These are phyloP conservation scores for Strix uralensis DNA, from an alignment of 2,113 vertebrate species.

Conservation along the genomic window DNA sequence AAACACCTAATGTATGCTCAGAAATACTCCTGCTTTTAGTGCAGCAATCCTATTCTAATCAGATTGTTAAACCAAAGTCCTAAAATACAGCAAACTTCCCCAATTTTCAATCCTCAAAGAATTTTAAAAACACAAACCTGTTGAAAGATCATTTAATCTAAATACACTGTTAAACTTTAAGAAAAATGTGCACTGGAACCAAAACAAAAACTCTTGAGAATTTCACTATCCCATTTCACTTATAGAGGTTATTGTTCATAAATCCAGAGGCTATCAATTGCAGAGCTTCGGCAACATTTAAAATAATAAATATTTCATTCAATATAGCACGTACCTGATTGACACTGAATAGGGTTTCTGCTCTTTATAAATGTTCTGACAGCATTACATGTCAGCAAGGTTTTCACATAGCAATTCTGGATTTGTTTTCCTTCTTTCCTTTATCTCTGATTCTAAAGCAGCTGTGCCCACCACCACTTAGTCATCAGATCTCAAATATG, in stretches of 20 bases:
- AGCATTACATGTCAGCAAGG: slow-evolving; percentile 47
- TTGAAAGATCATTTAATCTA: slow-evolving; percentile 19
- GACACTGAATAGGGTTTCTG: slow-evolving; percentile 42
- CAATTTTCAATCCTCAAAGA: not conserved
- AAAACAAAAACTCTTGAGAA: not conserved
- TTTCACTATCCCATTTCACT: not conserved
- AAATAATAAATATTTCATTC: slow-evolving; percentile 39
- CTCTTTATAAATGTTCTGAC: slow-evolving; percentile 47
- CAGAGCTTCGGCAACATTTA: slow-evolving; percentile 33
- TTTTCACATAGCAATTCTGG: slow-evolving; percentile 49
- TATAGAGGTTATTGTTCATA: slow-evolving; percentile 5
- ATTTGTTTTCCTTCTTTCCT: slow-evolving; percentile 55
- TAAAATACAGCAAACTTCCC: not conserved
- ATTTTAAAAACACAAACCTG: not conserved
- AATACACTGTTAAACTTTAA: not conserved
- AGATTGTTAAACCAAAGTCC: not conserved
- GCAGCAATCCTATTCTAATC: not conserved
- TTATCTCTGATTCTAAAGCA: slow-evolving; percentile 56
- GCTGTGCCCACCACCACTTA: slow-evolving; percentile 56
- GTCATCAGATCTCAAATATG: slow-evolving; percentile 46
- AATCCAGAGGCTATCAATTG: not conserved
- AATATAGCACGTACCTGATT: slow-evolving; percentile 63
- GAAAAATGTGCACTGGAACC: not conserved
- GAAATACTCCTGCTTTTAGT: not conserved
- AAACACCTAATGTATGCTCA: not conserved